Base-by-base conservation (phyloP, 37 sponge, comb jelly and placozoan genomes). In the Aphrocallistes beatrix region DNA sequence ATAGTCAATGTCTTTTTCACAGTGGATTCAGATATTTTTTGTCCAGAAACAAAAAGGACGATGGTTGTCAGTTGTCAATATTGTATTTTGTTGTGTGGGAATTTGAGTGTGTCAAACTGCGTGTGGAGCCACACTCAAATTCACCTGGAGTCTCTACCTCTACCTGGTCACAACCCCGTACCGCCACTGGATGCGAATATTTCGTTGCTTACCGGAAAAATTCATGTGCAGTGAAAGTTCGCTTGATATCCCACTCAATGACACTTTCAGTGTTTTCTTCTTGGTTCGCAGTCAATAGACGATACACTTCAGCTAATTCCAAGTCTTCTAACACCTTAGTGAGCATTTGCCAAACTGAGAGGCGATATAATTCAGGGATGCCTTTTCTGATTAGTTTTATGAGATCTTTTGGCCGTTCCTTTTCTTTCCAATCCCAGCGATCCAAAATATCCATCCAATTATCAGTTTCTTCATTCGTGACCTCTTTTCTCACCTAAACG, bases 281-380 rank as follows among this genome's bases (percentile, higher is more conserved):
- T 92, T 96, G 51, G 34, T 91, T 93, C 13, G 89, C 83, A 38
- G 91, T 49, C 40, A 95, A 88, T 13, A 93, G 88, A 81, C 91
- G 83, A 51, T 90, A 95, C 36, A 91, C 86, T n/a, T 95, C 94
- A 36, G 81, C 32, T 13, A 95, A 85, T 69, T 95, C 90, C 32
- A 89, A 88, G 86, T 93, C 91, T 37, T 85, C 85, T 45, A 82
- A 81, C 37, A 90, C 91, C 45, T 89, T 86, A n/a, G 91, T 51
- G 82, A 95, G 82, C 91, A 93, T 87, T 87, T 95, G 92, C 96
- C 96, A 95, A 36, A 95, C 92, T 49, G 89, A 92, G 39, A 94
- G 87, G 1, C 96, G 39, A 81, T 93, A 51, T 37, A 83, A 85
- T 21, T 87, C 85, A 36, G 96, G 96, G 51, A 95, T 91, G 17